Evolutionary conservation across 2,113 vertebrate species (phyloP), one percentile per base, ranked within the genome.

Genomic region (Glaucomys volans): DNA sequence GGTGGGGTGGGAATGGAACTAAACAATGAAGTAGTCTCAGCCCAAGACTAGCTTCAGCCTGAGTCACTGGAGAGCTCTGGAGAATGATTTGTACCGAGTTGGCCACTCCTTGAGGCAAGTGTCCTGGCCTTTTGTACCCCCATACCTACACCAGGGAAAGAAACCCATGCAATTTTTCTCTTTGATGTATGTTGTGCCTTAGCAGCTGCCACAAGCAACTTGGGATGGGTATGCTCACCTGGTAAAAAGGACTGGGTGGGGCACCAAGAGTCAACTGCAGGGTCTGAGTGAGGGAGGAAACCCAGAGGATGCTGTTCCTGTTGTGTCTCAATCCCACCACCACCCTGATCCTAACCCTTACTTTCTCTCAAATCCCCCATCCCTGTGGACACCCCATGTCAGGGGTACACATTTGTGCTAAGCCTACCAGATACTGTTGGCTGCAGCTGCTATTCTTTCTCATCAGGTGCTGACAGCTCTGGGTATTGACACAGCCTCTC

Each of bases 401-500:
- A 62, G 10, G 26, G 54, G 66, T 4, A 75, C 6, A n/a, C 28
- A 47, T 30, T 54, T 47, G 17, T 18, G 30, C 64, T 50, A 64
- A 71, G 7, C 32, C 72, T 76, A 47, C 26, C 26, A 37, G 18
- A 47, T 37, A 1, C 20, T n/a, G 1, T 32, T 5, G 11, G 20
- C 59, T 72, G 3, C 40, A 86, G 24, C 62, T 14, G 26, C n/a
- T 77, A 0, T 75, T 80, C 40, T 93, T n/a, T 92, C 77, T 69
- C 96, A 96, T 50, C 98, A 99, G 99, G 98, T 96, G 1, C 91
- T 99, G 88, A 92, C 95, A 3, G 97, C 99, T 0, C 99, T 99
- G 97, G 97, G 98, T 22, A 98, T 99, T 5, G 99, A 99, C 97
- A 98, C 98, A 0, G 97, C 98, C 67, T 99, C 99, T 62, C 16